These are phyloP conservation scores for Uria lomvia DNA, from an alignment of 2,113 vertebrate species.

Conservation along the genomic window DNA sequence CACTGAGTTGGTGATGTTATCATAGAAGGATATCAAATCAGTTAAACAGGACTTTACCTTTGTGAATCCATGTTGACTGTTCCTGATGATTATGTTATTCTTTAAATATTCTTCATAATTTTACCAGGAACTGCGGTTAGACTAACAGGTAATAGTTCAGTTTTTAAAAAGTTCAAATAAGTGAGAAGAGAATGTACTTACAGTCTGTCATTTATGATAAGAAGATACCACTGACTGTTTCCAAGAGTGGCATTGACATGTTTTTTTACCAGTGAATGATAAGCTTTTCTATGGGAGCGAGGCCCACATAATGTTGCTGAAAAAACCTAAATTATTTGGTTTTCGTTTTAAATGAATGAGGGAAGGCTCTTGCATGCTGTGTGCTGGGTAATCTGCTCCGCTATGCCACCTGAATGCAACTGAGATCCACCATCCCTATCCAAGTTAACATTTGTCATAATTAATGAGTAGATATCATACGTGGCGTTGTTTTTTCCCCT, in stretches of 20 bases:
- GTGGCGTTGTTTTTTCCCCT: not conserved
- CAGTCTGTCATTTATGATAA: not conserved
- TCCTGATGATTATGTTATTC: not conserved
- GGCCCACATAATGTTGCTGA: not conserved
- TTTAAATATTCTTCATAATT: not conserved
- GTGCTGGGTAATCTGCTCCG: not conserved
- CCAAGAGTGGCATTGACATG: not conserved
- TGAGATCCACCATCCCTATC: not conserved
- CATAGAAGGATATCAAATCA: not conserved
- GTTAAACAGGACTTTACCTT: not conserved
- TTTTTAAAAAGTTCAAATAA: not conserved
- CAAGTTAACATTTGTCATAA: not conserved
- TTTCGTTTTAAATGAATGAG: not conserved
- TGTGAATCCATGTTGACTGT: not conserved
- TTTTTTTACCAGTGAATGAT: not conserved
- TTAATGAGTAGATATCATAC: not conserved
- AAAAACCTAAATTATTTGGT: not conserved
- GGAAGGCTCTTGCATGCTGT: not conserved
- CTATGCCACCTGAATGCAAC: not conserved
- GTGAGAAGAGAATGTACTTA: not conserved
- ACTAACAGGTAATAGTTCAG: not conserved
- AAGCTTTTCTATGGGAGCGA: not conserved
- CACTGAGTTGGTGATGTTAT: not conserved
- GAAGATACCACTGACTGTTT: not conserved
- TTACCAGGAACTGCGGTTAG: not conserved